These are phyloP conservation scores for Brachirus orientalis DNA, from an alignment of 2,113 vertebrate genomes.

Conservation along the genomic window DNA sequence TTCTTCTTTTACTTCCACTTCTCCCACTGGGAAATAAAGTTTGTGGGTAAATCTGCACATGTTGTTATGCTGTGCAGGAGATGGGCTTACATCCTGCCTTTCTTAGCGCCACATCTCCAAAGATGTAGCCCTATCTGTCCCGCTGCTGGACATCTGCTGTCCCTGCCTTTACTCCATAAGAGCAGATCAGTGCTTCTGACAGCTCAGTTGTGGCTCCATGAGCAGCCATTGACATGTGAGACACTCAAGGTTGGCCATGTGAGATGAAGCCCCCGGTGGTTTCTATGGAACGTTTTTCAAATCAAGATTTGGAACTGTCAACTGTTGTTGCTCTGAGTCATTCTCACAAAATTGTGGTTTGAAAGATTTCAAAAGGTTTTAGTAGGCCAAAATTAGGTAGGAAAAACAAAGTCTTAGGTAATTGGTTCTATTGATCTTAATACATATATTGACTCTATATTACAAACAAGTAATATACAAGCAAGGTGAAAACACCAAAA, in stretches of 20 bases:
- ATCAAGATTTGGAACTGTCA: slow-evolving; percentile 2
- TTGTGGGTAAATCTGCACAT: slow-evolving; percentile 12
- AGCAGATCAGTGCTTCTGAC: slow-evolving; percentile 29
- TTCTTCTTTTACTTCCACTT: neutral
- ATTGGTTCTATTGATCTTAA: no score
- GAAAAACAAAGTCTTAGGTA: no score
- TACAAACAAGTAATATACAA: no score
- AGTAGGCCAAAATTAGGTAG: no score
- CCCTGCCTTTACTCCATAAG: slow-evolving; percentile 27
- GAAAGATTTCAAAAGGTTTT: no score
- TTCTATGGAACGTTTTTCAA: slow-evolving; percentile 1
- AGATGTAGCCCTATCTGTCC: slow-evolving; percentile 47
- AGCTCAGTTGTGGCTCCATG: slow-evolving; percentile 50
- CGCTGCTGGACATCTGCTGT: slow-evolving; percentile 56
- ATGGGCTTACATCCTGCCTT: slow-evolving; percentile 16
- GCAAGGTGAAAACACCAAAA: no score
- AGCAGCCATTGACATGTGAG: slow-evolving; percentile 43
- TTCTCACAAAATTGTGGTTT: no score
- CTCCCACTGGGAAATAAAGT: slow-evolving; percentile 4
- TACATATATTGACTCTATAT: no score
- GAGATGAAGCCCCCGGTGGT: neutral
- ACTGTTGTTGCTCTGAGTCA: no score
- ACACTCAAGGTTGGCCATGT: slow-evolving; percentile 17
- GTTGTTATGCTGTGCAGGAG: neutral
- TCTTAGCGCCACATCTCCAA: slow-evolving; percentile 34